A percentile compares a stretch with the other conserved stretches of the same genome.
Evolutionary conservation across 2,888 invertebrate genomes (phyloP).

Genomic region (Oligia latruncula): DNA sequence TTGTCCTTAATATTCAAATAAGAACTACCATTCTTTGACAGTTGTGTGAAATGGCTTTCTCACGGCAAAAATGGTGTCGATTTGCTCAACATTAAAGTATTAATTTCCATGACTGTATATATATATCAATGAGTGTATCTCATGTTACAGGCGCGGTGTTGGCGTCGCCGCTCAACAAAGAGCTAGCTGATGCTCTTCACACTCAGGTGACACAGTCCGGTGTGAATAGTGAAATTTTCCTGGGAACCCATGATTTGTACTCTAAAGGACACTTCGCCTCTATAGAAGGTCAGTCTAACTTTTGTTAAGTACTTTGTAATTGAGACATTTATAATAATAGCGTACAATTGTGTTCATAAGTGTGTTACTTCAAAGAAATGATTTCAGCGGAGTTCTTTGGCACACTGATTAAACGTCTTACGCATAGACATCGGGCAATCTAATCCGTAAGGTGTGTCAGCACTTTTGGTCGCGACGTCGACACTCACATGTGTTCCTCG

Average conservation of each 20-base stretch:
- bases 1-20: no score
- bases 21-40: not conserved
- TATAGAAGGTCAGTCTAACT: conserved; percentile 33
- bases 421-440: not conserved
- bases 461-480: not conserved
- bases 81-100: not conserved
- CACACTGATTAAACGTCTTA: not conserved
- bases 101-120: not conserved
- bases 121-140: not conserved
- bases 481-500: not conserved
- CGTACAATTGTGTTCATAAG: not conserved
- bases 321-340: not conserved
- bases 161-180: conserved; percentile 34
- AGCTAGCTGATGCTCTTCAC: conserved; percentile 3
- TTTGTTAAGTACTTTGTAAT: not conserved
- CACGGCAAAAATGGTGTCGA: not conserved
- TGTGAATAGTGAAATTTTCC: not conserved
- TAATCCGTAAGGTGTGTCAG: not conserved
- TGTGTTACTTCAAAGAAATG: not conserved
- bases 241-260: conserved; percentile 37
- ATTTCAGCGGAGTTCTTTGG: not conserved
- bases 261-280: conserved; percentile 35
- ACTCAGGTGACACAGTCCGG: not conserved
- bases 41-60: not conserved
- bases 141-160: conserved; percentile 36